Base-by-base conservation (phyloP, 2,888 invertebrate genomes). In the Tenthredo amoena region DNA sequence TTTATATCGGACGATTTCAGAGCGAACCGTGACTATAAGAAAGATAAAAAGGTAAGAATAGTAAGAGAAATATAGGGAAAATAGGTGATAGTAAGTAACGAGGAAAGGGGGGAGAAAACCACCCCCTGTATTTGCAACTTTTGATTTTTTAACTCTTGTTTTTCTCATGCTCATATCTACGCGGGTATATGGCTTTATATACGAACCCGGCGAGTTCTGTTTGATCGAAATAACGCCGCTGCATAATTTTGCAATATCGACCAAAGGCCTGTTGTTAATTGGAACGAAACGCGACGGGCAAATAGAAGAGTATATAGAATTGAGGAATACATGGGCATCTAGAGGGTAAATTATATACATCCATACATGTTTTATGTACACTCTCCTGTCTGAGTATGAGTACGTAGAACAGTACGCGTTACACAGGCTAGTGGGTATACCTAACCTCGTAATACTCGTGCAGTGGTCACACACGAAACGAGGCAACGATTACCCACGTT, bases 201-300 rank as follows among this genome's bases (percentile, higher is more conserved):
- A 55, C 55, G n/a, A n/a, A 55, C n/a, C n/a, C 18, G 7, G 7
- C 21, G 50, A 21, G 12, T 50, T 50, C 18, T 77, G 47, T 77
- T 50, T 26, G 47, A 77, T 77, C 77, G 47, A 34, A 77, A 55
- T 77, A 77, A 34, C 55, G 62, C 58, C 34, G 83, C 21, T 68
- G 82, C 71, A 68, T 65, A 83, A 83, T 83, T 68, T 83, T 83
- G 47, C 83, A 71, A 68, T 68, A 83, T 83, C 83, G 47, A 83
- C 31, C 68, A 31, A 81, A 58, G 62, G 83, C 47, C 43, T 3
- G 43, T 31, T 58, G 81, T 81, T 62, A 83, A 71, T 83, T 71
- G 83, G 68, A 83, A 83, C 65, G 83, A 68, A 37, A 68, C 83
- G 43, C 83, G 50, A 47, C 34, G 37, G 34, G 31, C 68, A 40